These are phyloP conservation scores for Atta colombica DNA, from an alignment of 1,140 invertebrate genomes.

Conservation along the genomic window DNA sequence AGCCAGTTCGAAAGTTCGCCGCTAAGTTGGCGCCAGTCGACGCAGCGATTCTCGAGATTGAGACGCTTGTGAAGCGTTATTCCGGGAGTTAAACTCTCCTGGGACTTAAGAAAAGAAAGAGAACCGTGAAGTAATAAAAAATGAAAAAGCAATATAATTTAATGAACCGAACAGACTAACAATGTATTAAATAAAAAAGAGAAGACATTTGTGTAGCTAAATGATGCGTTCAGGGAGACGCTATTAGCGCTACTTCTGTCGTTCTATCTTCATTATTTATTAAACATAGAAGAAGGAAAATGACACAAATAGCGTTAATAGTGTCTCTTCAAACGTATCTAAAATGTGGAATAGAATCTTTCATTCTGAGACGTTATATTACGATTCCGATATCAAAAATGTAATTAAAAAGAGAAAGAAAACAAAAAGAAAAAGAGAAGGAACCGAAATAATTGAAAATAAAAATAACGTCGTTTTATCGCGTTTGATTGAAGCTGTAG, in stretches of 20 bases:
- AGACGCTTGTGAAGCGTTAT: background rate
- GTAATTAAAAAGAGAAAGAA: background rate
- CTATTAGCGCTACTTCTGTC: no score
- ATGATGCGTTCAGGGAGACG: no score
- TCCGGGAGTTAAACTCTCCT: background rate
- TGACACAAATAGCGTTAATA: no score
- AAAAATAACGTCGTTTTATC: background rate
- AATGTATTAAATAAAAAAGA: background rate
- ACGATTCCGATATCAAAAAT: background rate
- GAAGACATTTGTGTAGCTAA: background rate
- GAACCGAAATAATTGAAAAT: background rate
- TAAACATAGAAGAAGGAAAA: no score
- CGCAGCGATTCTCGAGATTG: constrained; percentile 3
- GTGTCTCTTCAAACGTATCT: background rate
- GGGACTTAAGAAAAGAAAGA: background rate
- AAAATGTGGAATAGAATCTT: background rate
- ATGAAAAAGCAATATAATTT: background rate
- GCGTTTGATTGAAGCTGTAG: background rate
- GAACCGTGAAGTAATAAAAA: background rate
- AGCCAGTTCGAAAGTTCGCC: constrained; percentile 52
- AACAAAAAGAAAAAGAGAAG: background rate
- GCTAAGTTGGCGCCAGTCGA: constrained; percentile 53
- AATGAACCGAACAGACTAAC: background rate
- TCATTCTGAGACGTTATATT: background rate
- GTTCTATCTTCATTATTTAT: no score